Evolutionary conservation across 2,797 vertebrate genomes (phyloP).

Genomic region (Agapornis canus): DNA sequence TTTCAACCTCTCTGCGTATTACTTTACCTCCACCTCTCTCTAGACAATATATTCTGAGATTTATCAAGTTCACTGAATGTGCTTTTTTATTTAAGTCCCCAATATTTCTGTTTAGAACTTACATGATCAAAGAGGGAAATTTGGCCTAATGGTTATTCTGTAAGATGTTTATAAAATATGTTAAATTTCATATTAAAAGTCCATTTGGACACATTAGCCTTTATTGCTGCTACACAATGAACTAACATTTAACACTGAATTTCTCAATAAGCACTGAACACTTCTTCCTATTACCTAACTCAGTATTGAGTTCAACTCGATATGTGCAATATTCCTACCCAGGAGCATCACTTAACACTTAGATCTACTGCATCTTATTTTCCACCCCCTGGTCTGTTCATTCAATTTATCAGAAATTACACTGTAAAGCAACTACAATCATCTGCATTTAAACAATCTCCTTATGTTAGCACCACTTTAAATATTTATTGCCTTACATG

Average conservation of each 20-base stretch:
- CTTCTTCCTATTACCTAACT: background rate
- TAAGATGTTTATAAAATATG: background rate
- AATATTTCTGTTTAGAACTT: background rate
- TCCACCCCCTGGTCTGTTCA: background rate
- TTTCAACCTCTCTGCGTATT: background rate
- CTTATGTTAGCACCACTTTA: background rate
- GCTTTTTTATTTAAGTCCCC: background rate
- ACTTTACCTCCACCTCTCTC: background rate
- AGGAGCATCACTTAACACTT: background rate
- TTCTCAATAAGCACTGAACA: background rate
- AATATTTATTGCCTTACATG: conserved; percentile 26
- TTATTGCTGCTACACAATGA: background rate
- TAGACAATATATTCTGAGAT: background rate
- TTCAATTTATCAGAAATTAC: background rate
- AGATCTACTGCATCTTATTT: background rate
- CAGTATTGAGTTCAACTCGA: background rate
- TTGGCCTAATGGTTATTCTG: background rate
- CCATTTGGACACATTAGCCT: background rate
- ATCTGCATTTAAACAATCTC: background rate
- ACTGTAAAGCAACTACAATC: background rate
- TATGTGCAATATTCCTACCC: background rate
- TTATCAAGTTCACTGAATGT: background rate
- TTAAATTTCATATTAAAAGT: background rate
- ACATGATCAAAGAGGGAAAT: background rate
- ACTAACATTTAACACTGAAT: background rate